Evolutionary conservation across 2,888 invertebrate species (phyloP).

Genomic region (Cheiracanthium punctorium): DNA sequence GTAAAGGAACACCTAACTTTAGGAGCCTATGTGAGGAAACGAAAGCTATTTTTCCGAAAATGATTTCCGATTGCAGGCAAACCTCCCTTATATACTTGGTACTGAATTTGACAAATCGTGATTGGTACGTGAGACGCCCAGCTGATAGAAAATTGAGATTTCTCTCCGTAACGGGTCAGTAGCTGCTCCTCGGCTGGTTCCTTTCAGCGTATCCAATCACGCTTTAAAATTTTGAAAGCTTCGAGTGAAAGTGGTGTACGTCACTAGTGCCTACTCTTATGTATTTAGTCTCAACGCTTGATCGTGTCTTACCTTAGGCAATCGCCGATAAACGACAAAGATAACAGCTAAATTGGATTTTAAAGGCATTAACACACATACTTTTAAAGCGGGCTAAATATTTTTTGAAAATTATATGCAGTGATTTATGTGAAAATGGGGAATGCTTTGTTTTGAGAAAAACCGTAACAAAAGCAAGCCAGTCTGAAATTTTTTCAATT

Average conservation of each 20-base stretch:
- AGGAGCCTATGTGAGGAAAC: neutral
- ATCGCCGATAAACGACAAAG: neutral
- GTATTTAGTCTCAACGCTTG: neutral
- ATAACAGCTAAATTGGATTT: conserved; percentile 10
- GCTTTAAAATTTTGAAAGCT: neutral
- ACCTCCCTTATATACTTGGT: conserved; percentile 30
- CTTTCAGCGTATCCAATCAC: conserved; percentile 19
- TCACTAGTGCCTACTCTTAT: neutral
- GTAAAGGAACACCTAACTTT: neutral
- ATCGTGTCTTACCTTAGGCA: neutral
- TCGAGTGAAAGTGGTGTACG: neutral
- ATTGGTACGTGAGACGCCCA: conserved; percentile 50
- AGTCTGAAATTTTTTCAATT: no score
- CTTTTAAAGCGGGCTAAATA: conserved; percentile 1
- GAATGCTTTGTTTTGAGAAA: no score
- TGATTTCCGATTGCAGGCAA: conserved; percentile 7
- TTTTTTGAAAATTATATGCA: conserved; percentile 4
- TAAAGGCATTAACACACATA: conserved; percentile 10
- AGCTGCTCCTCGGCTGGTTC: conserved; percentile 12
- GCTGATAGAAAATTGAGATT: conserved; percentile 44
- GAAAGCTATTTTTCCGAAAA: neutral
- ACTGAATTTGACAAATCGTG: neutral
- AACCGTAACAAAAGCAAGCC: no score
- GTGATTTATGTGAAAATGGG: neutral
- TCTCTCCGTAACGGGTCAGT: conserved; percentile 39